These are phyloP conservation scores for Megalonaias nervosa DNA, from an alignment of 1,140 invertebrate genomes.

Conservation along the genomic window DNA sequence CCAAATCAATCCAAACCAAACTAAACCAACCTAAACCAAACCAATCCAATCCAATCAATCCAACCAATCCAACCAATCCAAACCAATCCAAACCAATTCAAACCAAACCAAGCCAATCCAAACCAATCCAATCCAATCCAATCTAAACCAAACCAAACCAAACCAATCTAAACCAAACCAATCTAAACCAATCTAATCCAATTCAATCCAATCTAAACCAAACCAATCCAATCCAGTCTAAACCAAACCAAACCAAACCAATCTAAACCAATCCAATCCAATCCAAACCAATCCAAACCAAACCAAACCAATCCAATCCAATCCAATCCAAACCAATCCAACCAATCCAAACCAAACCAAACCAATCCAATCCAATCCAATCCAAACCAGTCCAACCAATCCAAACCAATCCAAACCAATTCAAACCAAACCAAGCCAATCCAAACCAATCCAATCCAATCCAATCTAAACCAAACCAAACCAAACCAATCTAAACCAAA, in stretches of 20 bases:
- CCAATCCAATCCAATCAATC: not conserved
- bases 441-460: constrained; percentile 13
- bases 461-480: too few relatives aligned
- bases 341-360: not conserved
- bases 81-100: constrained; percentile 2
- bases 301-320: not conserved
- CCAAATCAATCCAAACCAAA: not conserved
- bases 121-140: too few relatives aligned
- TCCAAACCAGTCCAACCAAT: constrained; percentile 5
- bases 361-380: not conserved
- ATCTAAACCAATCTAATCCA: too few relatives aligned
- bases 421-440: constrained; percentile 3
- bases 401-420: not conserved
- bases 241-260: constrained; percentile 2
- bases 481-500: too few relatives aligned
- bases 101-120: constrained; percentile 6
- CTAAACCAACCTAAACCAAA: not conserved
- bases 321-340: constrained; percentile 1
- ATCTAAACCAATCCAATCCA: too few relatives aligned
- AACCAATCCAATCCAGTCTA: not conserved
- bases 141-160: too few relatives aligned
- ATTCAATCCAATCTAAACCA: constrained; percentile 1
- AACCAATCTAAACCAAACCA: too few relatives aligned
- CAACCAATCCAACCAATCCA: constrained; percentile 1
- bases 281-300: constrained; percentile 4